Evolutionary conservation across 1,140 invertebrate genomes (phyloP).

Genomic region (Ruditapes philippinarum): DNA sequence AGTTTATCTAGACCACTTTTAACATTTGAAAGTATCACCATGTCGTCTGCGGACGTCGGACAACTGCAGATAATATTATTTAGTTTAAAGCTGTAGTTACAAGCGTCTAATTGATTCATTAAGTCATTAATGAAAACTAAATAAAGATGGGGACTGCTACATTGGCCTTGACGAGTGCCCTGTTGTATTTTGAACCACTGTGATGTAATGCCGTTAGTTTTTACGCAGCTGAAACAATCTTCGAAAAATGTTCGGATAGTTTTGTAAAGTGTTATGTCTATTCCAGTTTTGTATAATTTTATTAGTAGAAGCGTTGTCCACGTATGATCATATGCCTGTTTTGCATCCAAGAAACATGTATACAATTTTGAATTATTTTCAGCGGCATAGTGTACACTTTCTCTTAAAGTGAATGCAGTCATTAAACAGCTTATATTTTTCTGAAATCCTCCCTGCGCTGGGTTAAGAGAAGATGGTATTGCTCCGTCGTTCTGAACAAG

Average conservation of each 20-base stretch:
- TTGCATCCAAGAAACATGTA: not conserved
- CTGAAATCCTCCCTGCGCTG: not conserved
- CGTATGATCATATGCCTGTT: not conserved
- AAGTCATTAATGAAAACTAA: not conserved
- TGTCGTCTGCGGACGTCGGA: constrained; percentile 2
- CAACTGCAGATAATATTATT: not conserved
- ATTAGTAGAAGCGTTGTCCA: not conserved
- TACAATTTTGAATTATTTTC: constrained; percentile 11
- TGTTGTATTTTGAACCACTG: not conserved
- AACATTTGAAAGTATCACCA: not conserved
- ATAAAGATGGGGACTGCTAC: not conserved
- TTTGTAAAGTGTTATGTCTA: not conserved
- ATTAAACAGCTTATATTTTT: not conserved
- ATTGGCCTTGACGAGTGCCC: not conserved
- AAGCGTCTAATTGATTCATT: not conserved
- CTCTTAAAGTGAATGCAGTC: not conserved
- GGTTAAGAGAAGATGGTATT: not conserved
- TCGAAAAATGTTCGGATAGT: not conserved
- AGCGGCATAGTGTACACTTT: not conserved
- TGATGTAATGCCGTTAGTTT: not conserved
- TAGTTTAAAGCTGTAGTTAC: not conserved
- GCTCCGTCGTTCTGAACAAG: not conserved
- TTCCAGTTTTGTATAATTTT: not conserved
- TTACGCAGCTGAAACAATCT: not conserved
- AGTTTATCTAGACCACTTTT: too few species aligned